Percentiles rank a stretch among this genome's conserved stretches.
Conservation (phyloP, 1,140 invertebrate species). For the Cyrtorhinus lividipennis region DNA sequence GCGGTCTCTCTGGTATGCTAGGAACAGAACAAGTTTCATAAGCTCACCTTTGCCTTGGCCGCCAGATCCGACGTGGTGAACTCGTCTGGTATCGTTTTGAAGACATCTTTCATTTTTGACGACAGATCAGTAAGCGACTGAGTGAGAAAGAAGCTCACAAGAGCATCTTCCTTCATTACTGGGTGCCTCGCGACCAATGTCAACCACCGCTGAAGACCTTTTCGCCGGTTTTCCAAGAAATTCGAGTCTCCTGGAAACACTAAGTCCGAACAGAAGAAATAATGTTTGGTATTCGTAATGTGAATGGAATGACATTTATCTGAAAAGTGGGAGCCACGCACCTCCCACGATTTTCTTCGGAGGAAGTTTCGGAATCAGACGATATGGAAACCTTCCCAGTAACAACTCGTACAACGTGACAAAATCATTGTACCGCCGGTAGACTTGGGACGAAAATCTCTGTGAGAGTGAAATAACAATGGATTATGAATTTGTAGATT, state of each 20-base stretch:
- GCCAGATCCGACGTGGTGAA: conserved; percentile 55
- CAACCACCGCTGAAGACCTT: conserved; percentile 55
- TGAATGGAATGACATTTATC: too few species aligned
- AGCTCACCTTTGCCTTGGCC: conserved; percentile 42
- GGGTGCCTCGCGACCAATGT: conserved; percentile 63
- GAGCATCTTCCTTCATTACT: conserved; percentile 50
- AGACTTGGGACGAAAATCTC: conserved; percentile 50
- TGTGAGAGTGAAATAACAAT: conserved; percentile 24
- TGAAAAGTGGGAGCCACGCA: too few species aligned
- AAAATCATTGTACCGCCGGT: conserved; percentile 70
- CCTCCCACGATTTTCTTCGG: conserved; percentile 60
- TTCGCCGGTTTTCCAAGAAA: conserved; percentile 58
- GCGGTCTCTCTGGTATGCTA: too few species aligned
- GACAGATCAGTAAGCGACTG: conserved; percentile 46
- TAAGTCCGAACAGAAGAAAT: too few species aligned
- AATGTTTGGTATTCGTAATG: too few species aligned
- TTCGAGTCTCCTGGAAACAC: conserved; percentile 43
- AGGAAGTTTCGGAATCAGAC: conserved; percentile 59
- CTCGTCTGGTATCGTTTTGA: conserved; percentile 52
- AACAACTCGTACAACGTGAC: conserved; percentile 59
- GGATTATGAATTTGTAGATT: neutral
- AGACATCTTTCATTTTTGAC: conserved; percentile 45
- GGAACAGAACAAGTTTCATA: too few species aligned
- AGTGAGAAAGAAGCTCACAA: conserved; percentile 54
- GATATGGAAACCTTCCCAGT: conserved; percentile 61